Evolutionary conservation across 2,797 vertebrate genomes (phyloP).

Genomic region (Rhyacichthys aspro): DNA sequence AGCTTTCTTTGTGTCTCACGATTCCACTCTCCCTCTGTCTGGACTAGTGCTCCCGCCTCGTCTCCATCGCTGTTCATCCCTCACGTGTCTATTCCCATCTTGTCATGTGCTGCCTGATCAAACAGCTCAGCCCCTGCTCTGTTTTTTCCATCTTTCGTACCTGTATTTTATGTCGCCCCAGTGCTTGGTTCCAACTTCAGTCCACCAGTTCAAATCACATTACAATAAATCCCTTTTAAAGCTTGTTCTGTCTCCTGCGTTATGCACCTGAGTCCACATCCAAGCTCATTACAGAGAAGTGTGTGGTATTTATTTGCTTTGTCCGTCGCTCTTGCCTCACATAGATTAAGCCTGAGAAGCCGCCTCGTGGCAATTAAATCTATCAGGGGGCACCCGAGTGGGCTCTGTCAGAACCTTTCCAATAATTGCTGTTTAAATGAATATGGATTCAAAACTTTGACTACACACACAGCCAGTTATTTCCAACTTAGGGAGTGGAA

Average conservation of each 20-base stretch:
- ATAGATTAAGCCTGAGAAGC: slow-evolving; percentile 67
- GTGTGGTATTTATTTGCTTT: slow-evolving; percentile 55
- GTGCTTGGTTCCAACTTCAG: neutral
- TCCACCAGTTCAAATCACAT: slow-evolving; percentile 3
- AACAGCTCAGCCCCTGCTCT: neutral
- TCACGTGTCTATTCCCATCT: slow-evolving; percentile 4
- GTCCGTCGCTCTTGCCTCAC: slow-evolving; percentile 33
- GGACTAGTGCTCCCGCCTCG: neutral
- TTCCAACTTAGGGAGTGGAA: slow-evolving; percentile 34
- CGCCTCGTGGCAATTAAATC: slow-evolving; percentile 72
- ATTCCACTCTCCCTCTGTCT: neutral
- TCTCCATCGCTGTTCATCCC: neutral
- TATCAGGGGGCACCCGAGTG: slow-evolving; percentile 70
- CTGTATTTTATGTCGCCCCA: neutral
- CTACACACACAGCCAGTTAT: slow-evolving; percentile 51
- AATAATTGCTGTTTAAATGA: slow-evolving; percentile 74
- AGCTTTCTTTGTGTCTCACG: neutral
- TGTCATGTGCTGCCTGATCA: slow-evolving; percentile 1
- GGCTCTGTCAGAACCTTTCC: slow-evolving; percentile 63
- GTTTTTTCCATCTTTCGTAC: slow-evolving; percentile 1
- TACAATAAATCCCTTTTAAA: slow-evolving; percentile 6
- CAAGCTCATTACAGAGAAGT: slow-evolving; percentile 37
- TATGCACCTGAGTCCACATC: slow-evolving; percentile 16
- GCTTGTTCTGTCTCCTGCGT: slow-evolving; percentile 4
- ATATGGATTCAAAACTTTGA: slow-evolving; percentile 67